Base-by-base conservation (phyloP, 2,113 vertebrate species). In the Lutjanus erythropterus region DNA sequence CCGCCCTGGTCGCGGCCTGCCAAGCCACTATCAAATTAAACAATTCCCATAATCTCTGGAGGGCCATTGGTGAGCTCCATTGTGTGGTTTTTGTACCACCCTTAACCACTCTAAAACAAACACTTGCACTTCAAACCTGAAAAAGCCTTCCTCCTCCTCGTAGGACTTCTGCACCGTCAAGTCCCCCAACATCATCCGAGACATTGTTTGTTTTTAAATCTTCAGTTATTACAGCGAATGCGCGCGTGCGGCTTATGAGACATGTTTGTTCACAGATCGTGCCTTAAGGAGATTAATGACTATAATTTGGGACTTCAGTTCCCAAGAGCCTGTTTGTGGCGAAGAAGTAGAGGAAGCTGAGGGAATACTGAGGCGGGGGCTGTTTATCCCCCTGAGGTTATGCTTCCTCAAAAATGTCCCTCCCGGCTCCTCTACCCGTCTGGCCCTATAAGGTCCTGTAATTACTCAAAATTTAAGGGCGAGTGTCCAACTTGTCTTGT, bases 221-320 rank as follows among this genome's bases (percentile, higher is more conserved):
- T 82, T 87, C 74, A 60, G 60, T 75, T 78, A 75, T 72, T 71
- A 60, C 67, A 65, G 62, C 71, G 67, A 71, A 88, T 62, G 80
- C 23, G 67, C 52, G 56, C 78, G 81, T 14, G 15, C 50, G 67
- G 80, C 75, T 86, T 84, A 73, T 68, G 61, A 74, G 80, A 80
- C 81, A 76, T 91, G 59, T 84, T 82, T 89, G 80, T 82, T 81
- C 78, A 83, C 78, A 80, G 59, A 90, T 77, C 23, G 37, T 69
- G 59, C 60, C 77, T 64, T 82, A 75, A 81, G 83, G 61, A 90
- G 86, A 88, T 93, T 88, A 94, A 94, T 92, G 73, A 87, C 83
- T 87, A 67, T 88, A 90, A 93, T 94, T 88, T 88, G 59, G 84
- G 78, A 86, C 78, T 84, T 71, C 41, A 52, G 50, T 55, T 89